A percentile compares a stretch with the other conserved stretches of the same genome.
These are phyloP conservation scores for Brassicogethes aeneus DNA, from an alignment of 2,888 invertebrate species.

Conservation along the genomic window DNA sequence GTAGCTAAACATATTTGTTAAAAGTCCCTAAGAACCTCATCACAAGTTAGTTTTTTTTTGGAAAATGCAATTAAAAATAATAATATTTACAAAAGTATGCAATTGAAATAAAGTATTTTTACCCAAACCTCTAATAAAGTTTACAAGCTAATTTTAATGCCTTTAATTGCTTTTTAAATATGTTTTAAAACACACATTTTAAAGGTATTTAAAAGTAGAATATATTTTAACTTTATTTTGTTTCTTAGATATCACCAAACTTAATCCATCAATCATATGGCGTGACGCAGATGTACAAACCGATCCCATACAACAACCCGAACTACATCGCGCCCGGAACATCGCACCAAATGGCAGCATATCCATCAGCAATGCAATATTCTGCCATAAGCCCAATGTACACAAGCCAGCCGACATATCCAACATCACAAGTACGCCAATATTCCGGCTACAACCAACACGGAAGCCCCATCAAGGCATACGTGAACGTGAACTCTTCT, in stretches of 20 bases:
- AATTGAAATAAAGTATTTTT: too few relatives aligned
- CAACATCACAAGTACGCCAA: slow-evolving; percentile 24
- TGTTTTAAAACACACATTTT: too few relatives aligned
- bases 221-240: too few relatives aligned
- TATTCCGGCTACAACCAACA: slow-evolving; percentile 28
- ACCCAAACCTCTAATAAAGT: too few relatives aligned
- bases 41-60: too few relatives aligned
- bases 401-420: slow-evolving; percentile 25
- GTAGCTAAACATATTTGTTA: too few relatives aligned
- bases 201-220: too few relatives aligned
- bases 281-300: slow-evolving; percentile 29
- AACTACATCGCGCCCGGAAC: slow-evolving; percentile 19
- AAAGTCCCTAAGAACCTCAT: too few relatives aligned
- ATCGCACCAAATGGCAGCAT: slow-evolving; percentile 20
- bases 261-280: slow-evolving; percentile 38
- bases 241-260: slow-evolving; percentile 35
- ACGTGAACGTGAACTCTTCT: slow-evolving; percentile 23
- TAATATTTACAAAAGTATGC: too few relatives aligned
- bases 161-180: too few relatives aligned
- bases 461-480: slow-evolving; percentile 27
- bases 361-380: slow-evolving; percentile 34
- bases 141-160: too few relatives aligned
- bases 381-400: slow-evolving; percentile 34
- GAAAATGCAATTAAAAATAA: too few relatives aligned
- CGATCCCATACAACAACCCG: slow-evolving; percentile 20